Evolutionary conservation across 2,113 vertebrate genomes (phyloP).

Genomic region (Scortum barcoo): DNA sequence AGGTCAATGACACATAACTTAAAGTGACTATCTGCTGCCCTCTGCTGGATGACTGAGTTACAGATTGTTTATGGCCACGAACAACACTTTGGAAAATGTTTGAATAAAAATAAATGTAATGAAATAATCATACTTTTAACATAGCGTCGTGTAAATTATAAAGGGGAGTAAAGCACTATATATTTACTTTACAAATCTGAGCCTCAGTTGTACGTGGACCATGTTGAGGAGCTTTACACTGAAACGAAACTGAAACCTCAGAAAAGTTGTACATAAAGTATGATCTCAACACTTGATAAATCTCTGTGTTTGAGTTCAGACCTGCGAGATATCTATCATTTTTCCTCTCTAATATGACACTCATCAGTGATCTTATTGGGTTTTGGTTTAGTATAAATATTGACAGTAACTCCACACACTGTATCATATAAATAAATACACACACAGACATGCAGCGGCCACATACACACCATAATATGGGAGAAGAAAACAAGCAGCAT

Average conservation of each 20-base stretch:
- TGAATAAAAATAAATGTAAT: background rate
- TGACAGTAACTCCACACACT: background rate
- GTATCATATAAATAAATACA: background rate
- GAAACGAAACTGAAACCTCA: conserved; percentile 22
- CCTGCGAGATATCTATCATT: background rate
- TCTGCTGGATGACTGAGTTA: background rate
- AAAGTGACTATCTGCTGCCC: background rate
- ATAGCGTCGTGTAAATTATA: background rate
- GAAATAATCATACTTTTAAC: background rate
- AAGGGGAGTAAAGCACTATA: background rate
- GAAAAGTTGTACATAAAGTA: background rate
- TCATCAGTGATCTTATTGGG: background rate
- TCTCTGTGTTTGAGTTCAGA: background rate
- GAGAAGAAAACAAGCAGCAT: too few relatives aligned
- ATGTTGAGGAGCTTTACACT: too few relatives aligned
- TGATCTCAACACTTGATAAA: background rate
- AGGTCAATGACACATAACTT: background rate
- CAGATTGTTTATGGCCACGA: background rate
- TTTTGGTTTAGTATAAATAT: background rate
- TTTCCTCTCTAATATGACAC: too few relatives aligned
- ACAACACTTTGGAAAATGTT: background rate
- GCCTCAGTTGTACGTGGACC: background rate
- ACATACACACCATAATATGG: too few relatives aligned
- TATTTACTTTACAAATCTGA: too few relatives aligned
- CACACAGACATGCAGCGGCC: background rate